Evolutionary conservation across 2,797 vertebrate genomes (phyloP), one percentile per base, ranked within the genome.

Genomic region (Phoebastria nigripes): DNA sequence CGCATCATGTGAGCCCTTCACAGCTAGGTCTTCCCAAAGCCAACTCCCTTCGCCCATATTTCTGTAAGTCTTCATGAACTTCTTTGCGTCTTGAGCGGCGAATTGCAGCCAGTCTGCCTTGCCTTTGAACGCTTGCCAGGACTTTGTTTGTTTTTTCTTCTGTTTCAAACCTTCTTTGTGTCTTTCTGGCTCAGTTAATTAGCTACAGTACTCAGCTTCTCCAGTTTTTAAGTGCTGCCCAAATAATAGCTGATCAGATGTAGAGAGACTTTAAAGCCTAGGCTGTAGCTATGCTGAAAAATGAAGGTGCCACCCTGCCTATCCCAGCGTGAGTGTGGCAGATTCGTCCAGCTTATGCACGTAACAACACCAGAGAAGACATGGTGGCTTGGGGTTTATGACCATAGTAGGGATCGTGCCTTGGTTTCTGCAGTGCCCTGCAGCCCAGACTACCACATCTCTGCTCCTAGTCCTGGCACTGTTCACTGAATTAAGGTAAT

Each of bases 111-210:
- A 87, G 66, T 12, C 70, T 46, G 84, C 70, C 62, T 86, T 33
- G 65, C 70, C 91, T 92, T 76, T 91, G 87, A 91, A 54, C 0
- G 3, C 15, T 62, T 0, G 33, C 96, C 96, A 96, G 82, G 73
- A 51, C 77, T 94, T 82, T 70, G 74, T 93, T 94, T 95, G 84
- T 90, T 95, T 93, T 72, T 82, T 85, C 88, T 80, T 94, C 79
- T 76, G 26, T 97, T 95, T 90, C 55, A 84, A 96, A 67, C 15
- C 1, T 82, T 91, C 87, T 91, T 73, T 84, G 37, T 95, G 76
- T 85, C 69, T 88, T 72, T 79, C 54, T 56, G 77, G 51, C 77
- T 83, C 47, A 16, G 37, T 73, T 86, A 87, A 86, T 87, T 76
- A 93, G 70, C 70, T 76, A 18, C 70, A 63, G 82, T 37, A 49